Evolutionary conservation across 2,888 invertebrate genomes (phyloP).

Genomic region (Daptonema setosum): DNA sequence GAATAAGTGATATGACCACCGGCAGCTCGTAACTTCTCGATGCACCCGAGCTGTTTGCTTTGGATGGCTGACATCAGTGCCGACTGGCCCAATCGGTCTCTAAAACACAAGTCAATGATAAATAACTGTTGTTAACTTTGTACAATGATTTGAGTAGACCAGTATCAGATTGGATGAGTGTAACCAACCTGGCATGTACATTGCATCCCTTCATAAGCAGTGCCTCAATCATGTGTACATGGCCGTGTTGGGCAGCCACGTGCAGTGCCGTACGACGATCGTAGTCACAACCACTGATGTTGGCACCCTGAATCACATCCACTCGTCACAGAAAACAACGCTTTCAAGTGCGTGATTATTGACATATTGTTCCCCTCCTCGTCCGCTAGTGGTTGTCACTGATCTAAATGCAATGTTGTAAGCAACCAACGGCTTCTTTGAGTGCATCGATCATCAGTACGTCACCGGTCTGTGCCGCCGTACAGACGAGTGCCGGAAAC

Average conservation of each 20-base stretch:
- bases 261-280: conserved; percentile 59
- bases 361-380: too few species aligned
- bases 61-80: conserved; percentile 43
- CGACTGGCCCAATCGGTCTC: conserved; percentile 27
- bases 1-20: background rate
- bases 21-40: conserved; percentile 36
- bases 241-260: conserved; percentile 51
- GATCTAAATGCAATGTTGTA: too few species aligned
- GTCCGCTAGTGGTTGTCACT: too few species aligned
- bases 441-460: conserved; percentile 20
- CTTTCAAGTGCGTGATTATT: background rate
- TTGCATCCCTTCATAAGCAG: conserved; percentile 56
- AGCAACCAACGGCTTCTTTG: too few species aligned
- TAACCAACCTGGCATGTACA: conserved; percentile 44
- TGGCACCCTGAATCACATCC: conserved; percentile 41
- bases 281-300: conserved; percentile 48
- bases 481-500: conserved; percentile 47
- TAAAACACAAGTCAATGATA: conserved; percentile 4
- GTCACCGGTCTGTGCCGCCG: conserved; percentile 37
- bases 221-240: conserved; percentile 44
- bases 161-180: too few species aligned
- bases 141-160: background rate
- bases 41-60: conserved; percentile 28
- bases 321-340: background rate
- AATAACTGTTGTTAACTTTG: background rate